Conservation (phyloP, 2,113 vertebrate species). For the Boleophthalmus pectinirostris region DNA sequence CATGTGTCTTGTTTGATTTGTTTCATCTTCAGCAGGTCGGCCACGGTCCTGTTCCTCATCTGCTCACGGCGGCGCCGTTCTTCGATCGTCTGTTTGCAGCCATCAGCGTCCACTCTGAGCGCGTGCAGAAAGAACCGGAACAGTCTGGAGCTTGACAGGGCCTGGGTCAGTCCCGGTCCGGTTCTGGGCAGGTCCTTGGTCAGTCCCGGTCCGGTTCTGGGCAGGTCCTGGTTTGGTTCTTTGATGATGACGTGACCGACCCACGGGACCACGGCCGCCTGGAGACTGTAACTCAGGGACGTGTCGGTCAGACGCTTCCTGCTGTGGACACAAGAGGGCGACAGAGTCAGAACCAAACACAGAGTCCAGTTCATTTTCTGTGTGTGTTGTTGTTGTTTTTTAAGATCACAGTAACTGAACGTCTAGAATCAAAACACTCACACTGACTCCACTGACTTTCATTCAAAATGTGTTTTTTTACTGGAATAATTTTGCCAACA, state of each 20-base stretch:
- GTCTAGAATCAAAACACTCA: too few relatives aligned
- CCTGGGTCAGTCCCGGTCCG: background rate
- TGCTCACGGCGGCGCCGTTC: constrained; percentile 40
- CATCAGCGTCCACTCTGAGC: constrained; percentile 79
- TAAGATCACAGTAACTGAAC: too few relatives aligned
- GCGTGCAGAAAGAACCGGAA: constrained; percentile 82
- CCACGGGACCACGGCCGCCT: constrained; percentile 83
- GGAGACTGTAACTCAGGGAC: constrained; percentile 66
- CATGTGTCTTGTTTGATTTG: background rate
- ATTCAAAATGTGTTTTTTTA: too few relatives aligned
- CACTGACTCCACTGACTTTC: too few relatives aligned
- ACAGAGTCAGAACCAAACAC: too few relatives aligned
- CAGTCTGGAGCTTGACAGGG: constrained; percentile 29
- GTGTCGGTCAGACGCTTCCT: rapidly evolving
- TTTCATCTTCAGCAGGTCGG: background rate
- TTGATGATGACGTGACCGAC: constrained; percentile 79
- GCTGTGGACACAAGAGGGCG: background rate
- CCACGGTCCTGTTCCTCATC: background rate
- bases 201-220: background rate
- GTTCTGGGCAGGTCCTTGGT: background rate
- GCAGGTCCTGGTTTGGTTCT: constrained; percentile 35
- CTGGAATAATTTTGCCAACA: too few relatives aligned
- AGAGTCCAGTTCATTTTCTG: too few relatives aligned
- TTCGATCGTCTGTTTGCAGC: constrained; percentile 83
- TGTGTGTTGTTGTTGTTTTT: too few relatives aligned